Percentiles rank a stretch among this genome's conserved stretches.
Evolutionary conservation across 1,140 invertebrate genomes (phyloP).

Genomic region (Panagrolaimus sp.): DNA sequence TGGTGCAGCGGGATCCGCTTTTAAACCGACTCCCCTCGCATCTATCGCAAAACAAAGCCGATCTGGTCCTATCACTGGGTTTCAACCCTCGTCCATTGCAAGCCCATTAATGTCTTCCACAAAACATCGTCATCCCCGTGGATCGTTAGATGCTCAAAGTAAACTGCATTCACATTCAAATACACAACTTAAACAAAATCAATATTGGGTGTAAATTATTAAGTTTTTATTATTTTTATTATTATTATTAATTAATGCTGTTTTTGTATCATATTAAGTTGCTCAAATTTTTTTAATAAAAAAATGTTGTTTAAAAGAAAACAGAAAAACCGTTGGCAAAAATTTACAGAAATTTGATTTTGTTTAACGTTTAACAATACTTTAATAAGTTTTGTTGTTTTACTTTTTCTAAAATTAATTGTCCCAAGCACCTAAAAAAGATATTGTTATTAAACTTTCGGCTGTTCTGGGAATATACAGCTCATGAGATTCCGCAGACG

Average conservation of each 20-base stretch:
- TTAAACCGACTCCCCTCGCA: background rate
- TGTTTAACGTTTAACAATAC: too few species aligned
- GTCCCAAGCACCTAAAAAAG: too few species aligned
- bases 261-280: background rate
- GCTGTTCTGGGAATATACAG: too few species aligned
- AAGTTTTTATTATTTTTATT: background rate
- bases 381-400: too few species aligned
- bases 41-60: conserved; percentile 25
- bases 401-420: too few species aligned
- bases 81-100: background rate
- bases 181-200: conserved; percentile 29
- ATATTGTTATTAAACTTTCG: too few species aligned
- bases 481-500: too few species aligned
- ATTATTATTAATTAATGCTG: background rate
- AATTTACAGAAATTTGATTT: too few species aligned
- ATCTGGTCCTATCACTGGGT: background rate
- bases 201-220: conserved; percentile 35
- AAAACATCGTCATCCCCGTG: conserved; percentile 19
- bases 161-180: conserved; percentile 8
- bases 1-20: background rate
- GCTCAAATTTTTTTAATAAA: background rate
- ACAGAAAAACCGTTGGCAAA: too few species aligned
- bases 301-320: too few species aligned
- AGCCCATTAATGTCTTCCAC: conserved; percentile 2
- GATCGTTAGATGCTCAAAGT: conserved; percentile 1